phyloP scores from a whole-genome alignment of 2,113 vertebrate species.

The Pycnonotus jocosus region DNA sequence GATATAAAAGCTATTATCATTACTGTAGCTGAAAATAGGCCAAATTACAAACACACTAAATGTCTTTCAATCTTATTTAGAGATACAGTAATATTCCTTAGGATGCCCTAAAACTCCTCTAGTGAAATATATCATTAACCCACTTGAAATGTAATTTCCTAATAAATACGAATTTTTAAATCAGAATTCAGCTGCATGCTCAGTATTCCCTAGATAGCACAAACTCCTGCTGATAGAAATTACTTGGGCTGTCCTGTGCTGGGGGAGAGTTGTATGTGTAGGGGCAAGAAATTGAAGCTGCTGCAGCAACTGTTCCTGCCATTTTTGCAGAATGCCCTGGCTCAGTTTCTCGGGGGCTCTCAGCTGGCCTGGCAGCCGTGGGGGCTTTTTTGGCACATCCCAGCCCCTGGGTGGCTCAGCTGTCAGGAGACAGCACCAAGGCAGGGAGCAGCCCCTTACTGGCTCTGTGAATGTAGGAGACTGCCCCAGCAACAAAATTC shows the following conservation, averaged over 20 bases:
- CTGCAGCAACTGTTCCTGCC: constrained; percentile 1
- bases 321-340: not conserved
- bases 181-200: not conserved
- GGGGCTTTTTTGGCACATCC: not conserved
- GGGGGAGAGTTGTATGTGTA: fast-evolving
- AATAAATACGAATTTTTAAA: not conserved
- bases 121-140: not conserved
- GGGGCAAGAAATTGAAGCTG: not conserved
- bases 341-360: not conserved
- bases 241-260: not conserved
- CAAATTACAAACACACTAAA: not conserved
- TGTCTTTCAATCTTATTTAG: not conserved
- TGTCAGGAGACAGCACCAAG: not conserved
- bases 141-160: not conserved
- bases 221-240: not conserved
- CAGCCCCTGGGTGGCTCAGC: not conserved
- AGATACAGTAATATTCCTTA: not conserved
- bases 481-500: not conserved
- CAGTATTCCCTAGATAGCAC: not conserved
- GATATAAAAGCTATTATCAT: not conserved
- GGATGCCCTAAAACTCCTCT: not conserved
- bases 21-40: not conserved
- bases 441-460: not conserved
- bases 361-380: not conserved
- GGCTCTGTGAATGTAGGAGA: not conserved